Evolutionary conservation across 92 coral and sea anemone species (phyloP).

Genomic region (Epizoanthus fatuus): DNA sequence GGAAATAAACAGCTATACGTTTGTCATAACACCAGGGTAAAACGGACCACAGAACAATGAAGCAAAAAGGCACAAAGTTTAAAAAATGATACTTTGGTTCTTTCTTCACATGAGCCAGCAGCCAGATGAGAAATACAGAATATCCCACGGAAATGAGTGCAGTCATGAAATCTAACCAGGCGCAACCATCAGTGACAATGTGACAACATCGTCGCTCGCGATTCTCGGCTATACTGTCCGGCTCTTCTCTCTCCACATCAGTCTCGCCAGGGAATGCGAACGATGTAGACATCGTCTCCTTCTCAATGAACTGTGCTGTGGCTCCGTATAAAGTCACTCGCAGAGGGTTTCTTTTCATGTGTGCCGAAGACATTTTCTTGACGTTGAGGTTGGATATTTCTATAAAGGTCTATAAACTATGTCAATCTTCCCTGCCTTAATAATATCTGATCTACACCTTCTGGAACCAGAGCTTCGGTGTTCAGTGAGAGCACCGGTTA

Average conservation of each 20-base stretch:
- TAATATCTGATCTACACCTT: no score
- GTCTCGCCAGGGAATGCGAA: slow-evolving; percentile 22
- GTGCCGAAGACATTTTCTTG: background rate
- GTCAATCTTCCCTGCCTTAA: no score
- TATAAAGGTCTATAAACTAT: background rate
- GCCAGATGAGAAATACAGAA: slow-evolving; percentile 42
- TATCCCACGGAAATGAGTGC: slow-evolving; percentile 18
- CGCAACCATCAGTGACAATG: slow-evolving; percentile 14
- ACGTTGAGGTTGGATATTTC: no score
- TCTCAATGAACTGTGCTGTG: slow-evolving; percentile 30
- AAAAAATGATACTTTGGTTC: slow-evolving; percentile 16
- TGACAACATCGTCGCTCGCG: background rate
- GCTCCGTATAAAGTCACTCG: slow-evolving; percentile 34
- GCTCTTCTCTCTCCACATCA: slow-evolving; percentile 6
- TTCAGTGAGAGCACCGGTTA: no score
- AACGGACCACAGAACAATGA: slow-evolving; percentile 27
- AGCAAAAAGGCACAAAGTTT: slow-evolving; percentile 32
- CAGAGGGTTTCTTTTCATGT: slow-evolving; percentile 27
- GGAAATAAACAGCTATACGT: slow-evolving; percentile 32
- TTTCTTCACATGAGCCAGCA: slow-evolving; percentile 12
- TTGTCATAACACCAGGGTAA: slow-evolving; percentile 37
- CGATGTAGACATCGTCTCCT: slow-evolving; percentile 28
- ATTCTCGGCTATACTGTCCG: background rate
- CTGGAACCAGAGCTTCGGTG: no score
- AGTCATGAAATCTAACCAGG: slow-evolving; percentile 26